Percentiles rank a stretch among this genome's conserved stretches.
phyloP scores from a whole-genome alignment of 2,113 vertebrate species.

The Tinamus guttatus region DNA sequence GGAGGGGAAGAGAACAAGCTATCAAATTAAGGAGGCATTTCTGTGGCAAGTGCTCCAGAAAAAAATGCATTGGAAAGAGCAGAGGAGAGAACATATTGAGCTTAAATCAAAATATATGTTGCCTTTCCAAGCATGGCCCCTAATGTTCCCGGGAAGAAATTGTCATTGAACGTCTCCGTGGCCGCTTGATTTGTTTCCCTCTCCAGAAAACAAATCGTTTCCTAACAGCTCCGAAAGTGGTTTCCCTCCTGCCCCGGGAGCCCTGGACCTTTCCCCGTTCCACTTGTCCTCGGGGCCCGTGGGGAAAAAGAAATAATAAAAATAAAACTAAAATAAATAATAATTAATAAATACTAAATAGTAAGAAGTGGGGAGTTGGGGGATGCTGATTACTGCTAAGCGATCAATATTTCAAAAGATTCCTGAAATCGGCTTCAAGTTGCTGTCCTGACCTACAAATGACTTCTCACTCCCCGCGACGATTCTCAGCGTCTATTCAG shows the following conservation, averaged over 20 bases:
- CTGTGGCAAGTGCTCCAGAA: not conserved
- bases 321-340: too few relatives aligned
- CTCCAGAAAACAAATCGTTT: not conserved
- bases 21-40: conserved; percentile 24
- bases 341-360: too few relatives aligned
- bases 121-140: not conserved
- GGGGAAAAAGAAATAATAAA: too few relatives aligned
- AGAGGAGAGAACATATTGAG: conserved; percentile 30
- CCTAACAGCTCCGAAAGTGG: not conserved
- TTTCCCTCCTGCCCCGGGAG: not conserved
- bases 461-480: conserved; percentile 79
- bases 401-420: conserved; percentile 58
- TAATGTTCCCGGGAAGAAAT: not conserved
- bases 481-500: conserved; percentile 54
- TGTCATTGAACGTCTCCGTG: not conserved
- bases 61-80: not conserved
- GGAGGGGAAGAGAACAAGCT: not conserved
- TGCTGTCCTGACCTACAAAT: conserved; percentile 77
- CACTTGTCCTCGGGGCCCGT: too few relatives aligned
- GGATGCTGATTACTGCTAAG: not conserved
- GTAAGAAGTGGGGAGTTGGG: too few relatives aligned
- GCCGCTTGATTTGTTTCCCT: not conserved
- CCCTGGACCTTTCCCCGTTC: not conserved
- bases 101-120: conserved; percentile 37
- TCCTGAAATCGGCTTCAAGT: conserved; percentile 62